Evolutionary conservation across 2,797 vertebrate species (phyloP).

Genomic region (Betta splendens): DNA sequence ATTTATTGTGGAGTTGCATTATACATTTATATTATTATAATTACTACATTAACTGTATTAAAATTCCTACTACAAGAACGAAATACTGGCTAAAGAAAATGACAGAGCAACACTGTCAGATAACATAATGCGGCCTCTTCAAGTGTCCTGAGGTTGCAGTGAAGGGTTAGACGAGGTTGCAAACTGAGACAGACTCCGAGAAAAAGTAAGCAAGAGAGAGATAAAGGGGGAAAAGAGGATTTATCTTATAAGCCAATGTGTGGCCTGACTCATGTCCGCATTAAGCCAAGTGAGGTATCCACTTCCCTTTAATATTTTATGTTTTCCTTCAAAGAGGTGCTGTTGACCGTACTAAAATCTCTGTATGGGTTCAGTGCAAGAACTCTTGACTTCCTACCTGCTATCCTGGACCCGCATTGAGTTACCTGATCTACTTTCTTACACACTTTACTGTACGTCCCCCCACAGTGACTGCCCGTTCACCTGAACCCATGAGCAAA

Average conservation of each 20-base stretch:
- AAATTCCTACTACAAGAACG: no score
- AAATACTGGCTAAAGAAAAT: no score
- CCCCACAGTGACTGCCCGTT: constrained; percentile 53
- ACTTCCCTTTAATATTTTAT: constrained; percentile 85
- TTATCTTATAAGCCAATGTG: constrained; percentile 57
- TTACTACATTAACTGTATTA: no score
- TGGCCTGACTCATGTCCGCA: constrained; percentile 71
- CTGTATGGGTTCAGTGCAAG: constrained; percentile 56
- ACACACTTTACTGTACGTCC: constrained; percentile 55
- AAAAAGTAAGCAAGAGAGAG: constrained; percentile 20
- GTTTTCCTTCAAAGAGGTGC: constrained; percentile 79
- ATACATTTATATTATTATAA: no score
- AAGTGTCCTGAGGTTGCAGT: background rate
- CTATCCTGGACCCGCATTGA: constrained; percentile 67
- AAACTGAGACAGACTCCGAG: background rate
- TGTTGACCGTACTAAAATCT: constrained; percentile 61
- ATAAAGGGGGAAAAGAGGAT: constrained; percentile 47
- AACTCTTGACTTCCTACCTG: constrained; percentile 64
- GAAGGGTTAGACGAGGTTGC: background rate
- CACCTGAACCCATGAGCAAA: constrained; percentile 36
- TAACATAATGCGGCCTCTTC: background rate
- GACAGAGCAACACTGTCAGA: background rate
- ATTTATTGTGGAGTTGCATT: no score
- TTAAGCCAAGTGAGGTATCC: constrained; percentile 78
- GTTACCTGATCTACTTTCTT: constrained; percentile 66